A percentile compares a stretch with the other conserved stretches of the same genome.
Evolutionary conservation across 2,113 vertebrate species (phyloP).

Genomic region (Microcebus lehilahytsara): DNA sequence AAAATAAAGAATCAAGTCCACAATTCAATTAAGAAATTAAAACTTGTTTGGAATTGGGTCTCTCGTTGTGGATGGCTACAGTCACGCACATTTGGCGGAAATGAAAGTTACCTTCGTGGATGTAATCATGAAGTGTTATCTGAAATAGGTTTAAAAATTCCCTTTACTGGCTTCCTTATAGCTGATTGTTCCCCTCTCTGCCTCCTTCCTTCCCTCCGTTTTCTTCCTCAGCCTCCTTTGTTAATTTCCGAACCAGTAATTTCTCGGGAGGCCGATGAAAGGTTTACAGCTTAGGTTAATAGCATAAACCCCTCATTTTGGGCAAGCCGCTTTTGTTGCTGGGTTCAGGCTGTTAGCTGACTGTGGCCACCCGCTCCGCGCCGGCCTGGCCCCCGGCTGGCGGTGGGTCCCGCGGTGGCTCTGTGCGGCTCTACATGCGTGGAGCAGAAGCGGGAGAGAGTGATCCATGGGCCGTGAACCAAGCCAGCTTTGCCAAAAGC

Average conservation of each 20-base stretch:
- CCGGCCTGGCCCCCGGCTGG: neutral
- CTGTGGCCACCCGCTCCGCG: neutral
- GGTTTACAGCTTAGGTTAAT: neutral
- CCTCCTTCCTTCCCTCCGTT: too few species aligned
- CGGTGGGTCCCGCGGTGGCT: neutral
- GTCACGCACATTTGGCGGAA: neutral
- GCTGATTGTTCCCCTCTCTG: neutral
- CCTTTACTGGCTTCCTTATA: neutral
- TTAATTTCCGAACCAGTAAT: neutral
- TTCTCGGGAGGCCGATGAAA: neutral
- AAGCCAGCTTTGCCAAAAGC: neutral
- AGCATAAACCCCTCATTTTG: neutral
- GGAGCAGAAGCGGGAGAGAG: fast-evolving
- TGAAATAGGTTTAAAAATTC: neutral
- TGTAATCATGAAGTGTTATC: neutral
- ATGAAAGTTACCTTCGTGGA: neutral
- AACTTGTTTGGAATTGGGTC: neutral
- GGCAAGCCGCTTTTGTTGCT: neutral
- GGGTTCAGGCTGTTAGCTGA: neutral
- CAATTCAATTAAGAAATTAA: neutral
- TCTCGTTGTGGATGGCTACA: neutral
- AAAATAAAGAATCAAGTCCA: neutral
- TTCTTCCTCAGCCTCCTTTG: neutral
- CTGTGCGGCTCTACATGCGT: neutral
- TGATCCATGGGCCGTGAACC: neutral